These are phyloP conservation scores for Gymnocephalus cernua DNA, from an alignment of 2,113 vertebrate genomes.

Conservation along the genomic window DNA sequence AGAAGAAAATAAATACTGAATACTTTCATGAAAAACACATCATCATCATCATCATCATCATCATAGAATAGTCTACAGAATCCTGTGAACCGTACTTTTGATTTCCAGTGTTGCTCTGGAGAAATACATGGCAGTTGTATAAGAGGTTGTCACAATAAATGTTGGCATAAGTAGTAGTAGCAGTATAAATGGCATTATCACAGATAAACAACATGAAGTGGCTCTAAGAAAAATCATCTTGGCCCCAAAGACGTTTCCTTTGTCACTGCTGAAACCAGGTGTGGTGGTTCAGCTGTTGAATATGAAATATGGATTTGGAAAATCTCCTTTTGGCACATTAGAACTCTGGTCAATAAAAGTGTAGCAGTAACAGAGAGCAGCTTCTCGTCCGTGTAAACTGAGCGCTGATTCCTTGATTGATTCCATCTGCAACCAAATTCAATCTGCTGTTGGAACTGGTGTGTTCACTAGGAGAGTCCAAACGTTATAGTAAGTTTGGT, in stretches of 20 bases:
- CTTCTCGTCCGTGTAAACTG: neutral
- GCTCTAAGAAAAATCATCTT: slow-evolving; percentile 12
- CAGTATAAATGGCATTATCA: slow-evolving; percentile 35
- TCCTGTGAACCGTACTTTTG: slow-evolving; percentile 1
- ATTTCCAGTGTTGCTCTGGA: slow-evolving; percentile 24
- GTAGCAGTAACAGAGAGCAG: slow-evolving; percentile 1
- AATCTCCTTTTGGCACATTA: slow-evolving; percentile 22
- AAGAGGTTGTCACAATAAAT: slow-evolving; percentile 32
- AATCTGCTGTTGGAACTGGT: neutral
- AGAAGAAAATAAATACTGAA: slow-evolving; percentile 60
- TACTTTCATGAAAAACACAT: slow-evolving; percentile 53
- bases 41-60: slow-evolving; percentile 4
- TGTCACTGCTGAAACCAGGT: neutral
- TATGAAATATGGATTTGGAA: slow-evolving; percentile 30
- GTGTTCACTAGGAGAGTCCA: neutral
- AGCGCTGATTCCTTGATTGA: neutral
- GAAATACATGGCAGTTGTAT: slow-evolving; percentile 43
- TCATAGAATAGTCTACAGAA: slow-evolving; percentile 10
- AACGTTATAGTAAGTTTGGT: neutral
- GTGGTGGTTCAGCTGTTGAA: neutral
- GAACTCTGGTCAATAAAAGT: neutral
- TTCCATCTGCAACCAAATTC: neutral
- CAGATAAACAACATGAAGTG: slow-evolving; percentile 35
- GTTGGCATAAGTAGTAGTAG: slow-evolving; percentile 22
- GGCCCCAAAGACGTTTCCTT: slow-evolving; percentile 9